Evolutionary conservation across 1,140 invertebrate genomes (phyloP), one percentile per base, ranked within the genome.

Genomic region (Saccostrea glomerata): DNA sequence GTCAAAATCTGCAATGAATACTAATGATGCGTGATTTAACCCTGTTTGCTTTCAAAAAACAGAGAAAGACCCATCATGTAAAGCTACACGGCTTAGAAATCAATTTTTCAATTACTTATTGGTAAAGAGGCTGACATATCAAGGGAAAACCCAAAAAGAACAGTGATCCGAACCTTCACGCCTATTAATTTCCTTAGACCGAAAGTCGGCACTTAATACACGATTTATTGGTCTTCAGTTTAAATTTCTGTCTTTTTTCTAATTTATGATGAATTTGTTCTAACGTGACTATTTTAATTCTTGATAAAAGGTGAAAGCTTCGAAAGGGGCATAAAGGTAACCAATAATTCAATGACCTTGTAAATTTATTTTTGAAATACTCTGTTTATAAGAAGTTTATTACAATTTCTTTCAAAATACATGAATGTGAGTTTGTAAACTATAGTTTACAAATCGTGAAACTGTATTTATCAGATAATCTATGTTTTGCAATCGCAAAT

Each of bases 11-110:
- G 70, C 70, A 15, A 63, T 77, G 70, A 77, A 77, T 77, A 36
- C 70, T 77, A 77, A 77, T 77, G 70, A 25, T 25, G 7, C 23
- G 25, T 77, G 70, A 77, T 77, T 36, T 77, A 77, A 4, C 70
- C 12, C 30, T 77, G 70, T 30, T 36, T 77, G 70, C 70, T 77
- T 77, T 77, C 25, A 77, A 25, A 77, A 77, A 15, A 25, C 25
- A 25, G 30, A 77, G 25, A 77, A 25, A 77, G 13, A 15, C 25
- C 47, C 47, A 47, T 36, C 70, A 36, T 30, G 25, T 13, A 15
- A 77, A 77, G 12, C 30, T 15, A 30, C 30, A 15, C 36, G 70
- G 70, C 70, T 77, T 36, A 36, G 70, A 77, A 36, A 77, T 77
- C 25, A 77, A 77, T 77, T 77, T 36, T 30, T 63, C 13, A 77